Evolutionary conservation across 2,888 invertebrate species (phyloP).

Genomic region (Cynaeus angustus): DNA sequence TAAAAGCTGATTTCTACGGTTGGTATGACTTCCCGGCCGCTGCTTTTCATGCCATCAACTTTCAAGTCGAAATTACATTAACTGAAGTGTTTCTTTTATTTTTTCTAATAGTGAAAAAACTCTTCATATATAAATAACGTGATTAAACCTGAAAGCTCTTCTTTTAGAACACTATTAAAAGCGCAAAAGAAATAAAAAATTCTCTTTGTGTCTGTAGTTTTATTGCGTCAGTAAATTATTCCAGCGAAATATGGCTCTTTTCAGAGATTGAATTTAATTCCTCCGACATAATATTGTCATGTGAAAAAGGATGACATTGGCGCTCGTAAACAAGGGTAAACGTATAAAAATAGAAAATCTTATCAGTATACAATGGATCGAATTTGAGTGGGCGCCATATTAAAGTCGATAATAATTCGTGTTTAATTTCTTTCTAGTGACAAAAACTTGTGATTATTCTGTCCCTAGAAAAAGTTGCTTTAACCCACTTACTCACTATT

Average conservation of each 20-base stretch:
- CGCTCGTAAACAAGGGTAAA: slow-evolving; percentile 23
- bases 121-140: too few relatives aligned
- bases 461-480: too few relatives aligned
- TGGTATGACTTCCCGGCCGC: background rate
- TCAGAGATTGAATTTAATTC: slow-evolving; percentile 2
- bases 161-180: slow-evolving; percentile 3
- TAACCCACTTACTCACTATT: too few relatives aligned
- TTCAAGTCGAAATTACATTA: slow-evolving; percentile 18
- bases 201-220: background rate
- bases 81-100: slow-evolving; percentile 3
- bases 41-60: slow-evolving; percentile 20
- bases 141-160: too few relatives aligned
- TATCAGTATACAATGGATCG: slow-evolving; percentile 15
- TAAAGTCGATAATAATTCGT: background rate
- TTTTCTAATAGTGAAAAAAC: background rate
- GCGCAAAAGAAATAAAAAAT: background rate
- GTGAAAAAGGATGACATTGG: slow-evolving; percentile 11
- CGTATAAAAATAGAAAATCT: slow-evolving; percentile 27
- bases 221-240: slow-evolving; percentile 1
- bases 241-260: background rate
- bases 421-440: too few relatives aligned
- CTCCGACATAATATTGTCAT: background rate
- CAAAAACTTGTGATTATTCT: too few relatives aligned
- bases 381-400: background rate
- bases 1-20: slow-evolving; percentile 11